phyloP scores from a whole-genome alignment of 53 echinoderm and acorn worm species.

The Paracentrotus lividus region DNA sequence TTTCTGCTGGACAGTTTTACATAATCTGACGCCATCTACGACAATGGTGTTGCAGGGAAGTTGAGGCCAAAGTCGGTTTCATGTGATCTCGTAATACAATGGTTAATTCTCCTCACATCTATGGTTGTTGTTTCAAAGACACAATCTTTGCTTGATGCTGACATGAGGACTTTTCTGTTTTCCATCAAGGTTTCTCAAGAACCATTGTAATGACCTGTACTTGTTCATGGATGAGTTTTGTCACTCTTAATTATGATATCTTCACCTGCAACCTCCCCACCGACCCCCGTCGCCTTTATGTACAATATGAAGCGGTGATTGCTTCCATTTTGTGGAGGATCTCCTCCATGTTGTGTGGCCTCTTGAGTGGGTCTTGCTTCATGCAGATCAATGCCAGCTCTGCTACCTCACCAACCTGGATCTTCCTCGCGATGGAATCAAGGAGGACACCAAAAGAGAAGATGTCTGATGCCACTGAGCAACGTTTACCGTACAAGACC shows the following conservation, averaged over 20 bases:
- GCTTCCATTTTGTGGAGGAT: neutral
- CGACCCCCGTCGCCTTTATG: neutral
- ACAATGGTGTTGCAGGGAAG: too few species aligned
- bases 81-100: too few species aligned
- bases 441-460: conserved; percentile 40
- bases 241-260: neutral
- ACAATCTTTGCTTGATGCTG: too few species aligned
- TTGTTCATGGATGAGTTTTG: too few species aligned
- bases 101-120: too few species aligned
- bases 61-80: too few species aligned
- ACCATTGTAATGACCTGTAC: too few species aligned
- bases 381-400: conserved; percentile 9
- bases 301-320: neutral
- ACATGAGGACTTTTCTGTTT: too few species aligned
- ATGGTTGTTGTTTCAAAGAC: too few species aligned
- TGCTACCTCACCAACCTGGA: neutral
- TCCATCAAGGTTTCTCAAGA: too few species aligned
- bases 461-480: conserved; percentile 42
- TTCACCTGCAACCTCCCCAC: neutral
- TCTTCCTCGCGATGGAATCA: conserved; percentile 17
- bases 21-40: too few species aligned
- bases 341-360: conserved; percentile 29
- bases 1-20: too few species aligned
- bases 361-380: neutral
- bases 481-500: conserved; percentile 22